Evolutionary conservation across 2,113 vertebrate genomes (phyloP).

Genomic region (Heterochromis multidens): DNA sequence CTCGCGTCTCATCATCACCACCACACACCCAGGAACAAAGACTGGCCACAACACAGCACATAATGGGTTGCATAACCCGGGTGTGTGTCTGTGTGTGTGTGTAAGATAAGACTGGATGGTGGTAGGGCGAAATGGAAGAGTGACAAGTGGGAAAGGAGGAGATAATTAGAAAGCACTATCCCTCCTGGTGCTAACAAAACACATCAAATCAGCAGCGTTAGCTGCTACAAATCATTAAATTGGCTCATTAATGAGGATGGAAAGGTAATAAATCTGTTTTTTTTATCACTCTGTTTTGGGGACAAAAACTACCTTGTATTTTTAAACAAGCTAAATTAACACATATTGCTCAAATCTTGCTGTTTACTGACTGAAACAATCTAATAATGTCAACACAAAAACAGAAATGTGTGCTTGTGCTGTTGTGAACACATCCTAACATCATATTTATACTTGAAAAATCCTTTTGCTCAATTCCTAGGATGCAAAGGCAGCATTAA

Average conservation of each 20-base stretch:
- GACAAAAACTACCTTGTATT: background rate
- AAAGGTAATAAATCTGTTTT: background rate
- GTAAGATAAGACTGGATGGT: background rate
- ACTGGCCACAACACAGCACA: background rate
- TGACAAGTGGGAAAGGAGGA: background rate
- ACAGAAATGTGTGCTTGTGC: background rate
- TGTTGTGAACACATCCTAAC: background rate
- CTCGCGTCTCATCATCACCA: conserved; percentile 3
- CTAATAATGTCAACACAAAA: background rate
- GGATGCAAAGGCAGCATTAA: background rate
- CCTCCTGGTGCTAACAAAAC: background rate
- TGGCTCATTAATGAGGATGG: background rate
- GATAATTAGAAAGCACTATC: conserved; percentile 6
- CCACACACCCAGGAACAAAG: conserved; percentile 24
- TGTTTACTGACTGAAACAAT: background rate
- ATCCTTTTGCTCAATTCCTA: background rate
- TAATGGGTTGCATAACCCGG: conserved; percentile 32
- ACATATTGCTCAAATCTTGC: background rate
- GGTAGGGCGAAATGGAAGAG: background rate
- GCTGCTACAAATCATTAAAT: background rate
- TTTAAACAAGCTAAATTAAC: background rate
- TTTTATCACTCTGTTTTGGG: background rate
- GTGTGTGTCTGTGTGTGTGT: background rate
- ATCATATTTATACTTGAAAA: background rate
- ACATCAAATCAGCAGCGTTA: background rate